A percentile compares a stretch with the other conserved stretches of the same genome.
These are phyloP conservation scores for Venustoraphidia nigricollis DNA, from an alignment of 2,888 invertebrate species.

Conservation along the genomic window DNA sequence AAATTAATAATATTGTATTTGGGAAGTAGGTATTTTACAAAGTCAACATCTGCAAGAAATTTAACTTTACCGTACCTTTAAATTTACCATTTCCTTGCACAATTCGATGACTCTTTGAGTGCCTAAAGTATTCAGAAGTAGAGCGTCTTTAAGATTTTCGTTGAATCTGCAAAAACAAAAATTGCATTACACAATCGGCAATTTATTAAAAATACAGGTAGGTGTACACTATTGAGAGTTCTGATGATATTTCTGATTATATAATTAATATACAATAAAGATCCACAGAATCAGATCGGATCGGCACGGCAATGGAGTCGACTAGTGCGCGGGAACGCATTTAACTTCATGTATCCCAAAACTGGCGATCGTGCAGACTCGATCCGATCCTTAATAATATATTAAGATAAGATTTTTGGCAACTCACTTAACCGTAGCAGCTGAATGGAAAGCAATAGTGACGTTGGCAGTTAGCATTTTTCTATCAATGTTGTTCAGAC, in stretches of 20 bases:
- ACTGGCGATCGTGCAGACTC: too few relatives aligned
- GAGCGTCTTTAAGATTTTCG: conserved; percentile 74
- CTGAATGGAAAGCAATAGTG: conserved; percentile 84
- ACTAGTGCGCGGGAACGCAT: too few relatives aligned
- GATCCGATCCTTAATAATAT: too few relatives aligned
- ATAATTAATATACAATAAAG: too few relatives aligned
- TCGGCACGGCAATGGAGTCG: too few relatives aligned
- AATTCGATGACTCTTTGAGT: conserved; percentile 72
- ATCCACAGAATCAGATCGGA: too few relatives aligned
- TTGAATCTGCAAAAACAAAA: conserved; percentile 43
- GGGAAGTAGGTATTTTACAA: too few relatives aligned
- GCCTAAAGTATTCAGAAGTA: conserved; percentile 79
- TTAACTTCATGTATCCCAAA: too few relatives aligned
- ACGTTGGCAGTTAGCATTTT: conserved; percentile 46
- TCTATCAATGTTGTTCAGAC: conserved; percentile 50
- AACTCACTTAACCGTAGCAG: conserved; percentile 69
- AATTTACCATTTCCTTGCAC: conserved; percentile 61
- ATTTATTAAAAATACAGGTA: background rate
- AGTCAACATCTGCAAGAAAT: too few relatives aligned
- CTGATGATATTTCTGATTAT: too few relatives aligned
- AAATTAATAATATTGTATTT: too few relatives aligned
- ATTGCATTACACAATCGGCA: background rate
- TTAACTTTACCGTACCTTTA: conserved; percentile 35
- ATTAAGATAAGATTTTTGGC: background rate
- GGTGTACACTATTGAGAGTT: too few relatives aligned